Conservation (phyloP, 2,797 vertebrate genomes). For the Pseudotriccus pelzelni region DNA sequence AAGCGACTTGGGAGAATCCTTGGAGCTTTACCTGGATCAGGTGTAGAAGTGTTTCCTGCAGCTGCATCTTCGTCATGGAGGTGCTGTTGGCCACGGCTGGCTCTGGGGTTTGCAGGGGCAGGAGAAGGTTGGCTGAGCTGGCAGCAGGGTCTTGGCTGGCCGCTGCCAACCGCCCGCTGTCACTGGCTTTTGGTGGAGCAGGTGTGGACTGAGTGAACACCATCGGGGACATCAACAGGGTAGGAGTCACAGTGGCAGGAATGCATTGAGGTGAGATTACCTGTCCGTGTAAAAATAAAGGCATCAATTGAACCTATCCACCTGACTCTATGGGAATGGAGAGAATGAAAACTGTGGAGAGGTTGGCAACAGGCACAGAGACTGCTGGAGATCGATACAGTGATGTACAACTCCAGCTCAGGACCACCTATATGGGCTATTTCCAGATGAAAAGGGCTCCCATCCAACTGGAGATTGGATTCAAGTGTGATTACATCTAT, state of each 20-base stretch:
- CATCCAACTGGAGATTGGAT: neutral
- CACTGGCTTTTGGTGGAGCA: conserved; percentile 14
- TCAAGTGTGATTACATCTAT: neutral
- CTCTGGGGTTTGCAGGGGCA: conserved; percentile 70
- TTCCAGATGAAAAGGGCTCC: neutral
- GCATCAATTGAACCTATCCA: neutral
- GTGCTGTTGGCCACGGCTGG: neutral
- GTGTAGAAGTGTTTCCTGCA: conserved; percentile 87
- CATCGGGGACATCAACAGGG: conserved; percentile 87
- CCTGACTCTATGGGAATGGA: neutral
- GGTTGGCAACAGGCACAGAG: neutral
- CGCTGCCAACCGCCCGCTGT: neutral
- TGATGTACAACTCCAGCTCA: neutral
- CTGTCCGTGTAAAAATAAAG: conserved; percentile 56
- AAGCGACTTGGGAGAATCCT: fast-evolving
- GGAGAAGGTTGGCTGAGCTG: conserved; percentile 18
- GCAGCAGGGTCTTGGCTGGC: conserved; percentile 44
- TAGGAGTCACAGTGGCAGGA: conserved; percentile 80
- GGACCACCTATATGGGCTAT: neutral
- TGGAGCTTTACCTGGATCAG: conserved; percentile 83
- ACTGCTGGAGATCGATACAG: neutral
- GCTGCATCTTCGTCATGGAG: conserved; percentile 83
- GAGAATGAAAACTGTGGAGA: neutral
- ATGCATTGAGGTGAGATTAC: conserved; percentile 82
- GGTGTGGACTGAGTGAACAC: conserved; percentile 81